These are phyloP conservation scores for Chloroclysta siterata DNA, from an alignment of 2,888 invertebrate genomes.

Conservation along the genomic window DNA sequence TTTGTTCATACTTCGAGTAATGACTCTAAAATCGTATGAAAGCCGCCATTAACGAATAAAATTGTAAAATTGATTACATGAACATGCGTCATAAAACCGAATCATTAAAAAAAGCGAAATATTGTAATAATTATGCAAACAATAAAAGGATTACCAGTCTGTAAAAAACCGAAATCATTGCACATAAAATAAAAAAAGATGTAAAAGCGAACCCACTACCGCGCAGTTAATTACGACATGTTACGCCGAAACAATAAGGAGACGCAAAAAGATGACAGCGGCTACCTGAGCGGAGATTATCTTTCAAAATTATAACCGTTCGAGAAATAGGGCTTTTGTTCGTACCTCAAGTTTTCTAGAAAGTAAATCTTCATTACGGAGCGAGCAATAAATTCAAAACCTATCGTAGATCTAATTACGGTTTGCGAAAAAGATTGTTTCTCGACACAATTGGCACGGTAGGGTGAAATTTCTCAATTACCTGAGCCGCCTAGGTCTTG, in stretches of 20 bases:
- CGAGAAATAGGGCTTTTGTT: slow-evolving; percentile 63
- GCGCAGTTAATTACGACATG: slow-evolving; percentile 39
- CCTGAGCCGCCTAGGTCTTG: slow-evolving; percentile 3
- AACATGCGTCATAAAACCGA: not conserved
- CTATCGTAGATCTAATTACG: slow-evolving; percentile 70
- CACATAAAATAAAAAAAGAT: slow-evolving; percentile 34
- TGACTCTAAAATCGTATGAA: slow-evolving; percentile 1
- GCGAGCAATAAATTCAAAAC: slow-evolving; percentile 66
- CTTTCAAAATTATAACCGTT: slow-evolving; percentile 70
- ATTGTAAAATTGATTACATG: not conserved
- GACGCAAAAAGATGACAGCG: slow-evolving; percentile 60
- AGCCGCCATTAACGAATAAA: not conserved
- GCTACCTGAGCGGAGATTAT: slow-evolving; percentile 67
- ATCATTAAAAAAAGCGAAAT: not conserved
- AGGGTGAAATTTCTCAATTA: slow-evolving; percentile 41
- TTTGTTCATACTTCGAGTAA: too few relatives aligned
- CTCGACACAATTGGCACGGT: slow-evolving; percentile 30
- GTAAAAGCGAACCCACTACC: slow-evolving; percentile 28
- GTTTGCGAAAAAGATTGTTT: slow-evolving; percentile 41
- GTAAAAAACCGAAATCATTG: slow-evolving; percentile 27
- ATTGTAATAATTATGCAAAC: slow-evolving; percentile 6
- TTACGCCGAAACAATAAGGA: slow-evolving; percentile 43
- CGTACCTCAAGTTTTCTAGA: slow-evolving; percentile 53
- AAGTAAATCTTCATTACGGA: slow-evolving; percentile 80
- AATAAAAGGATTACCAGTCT: not conserved